phyloP scores from a whole-genome alignment of 2,888 invertebrate genomes.

The Eupithecia insigniata region DNA sequence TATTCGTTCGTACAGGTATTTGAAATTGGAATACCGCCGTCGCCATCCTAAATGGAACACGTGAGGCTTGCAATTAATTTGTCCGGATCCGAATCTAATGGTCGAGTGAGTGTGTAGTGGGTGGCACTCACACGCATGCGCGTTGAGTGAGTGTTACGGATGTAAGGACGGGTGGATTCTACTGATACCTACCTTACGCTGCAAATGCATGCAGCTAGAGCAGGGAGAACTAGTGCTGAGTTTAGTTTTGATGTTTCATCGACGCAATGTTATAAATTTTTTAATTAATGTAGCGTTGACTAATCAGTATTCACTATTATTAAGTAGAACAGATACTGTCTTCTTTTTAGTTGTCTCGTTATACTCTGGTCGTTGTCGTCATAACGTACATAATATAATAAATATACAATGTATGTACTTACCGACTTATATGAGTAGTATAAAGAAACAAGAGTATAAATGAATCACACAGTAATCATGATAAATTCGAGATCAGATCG shows the following conservation, averaged over 20 bases:
- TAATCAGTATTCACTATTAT: neutral
- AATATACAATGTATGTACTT: neutral
- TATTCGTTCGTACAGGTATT: slow-evolving; percentile 21
- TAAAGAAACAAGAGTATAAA: neutral
- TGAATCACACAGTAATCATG: neutral
- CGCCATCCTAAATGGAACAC: slow-evolving; percentile 16
- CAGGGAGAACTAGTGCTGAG: neutral
- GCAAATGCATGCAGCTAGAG: neutral
- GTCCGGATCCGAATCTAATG: slow-evolving; percentile 21
- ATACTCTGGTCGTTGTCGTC: neutral
- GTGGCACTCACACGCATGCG: slow-evolving; percentile 24
- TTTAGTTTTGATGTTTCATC: neutral
- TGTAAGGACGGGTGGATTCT: neutral
- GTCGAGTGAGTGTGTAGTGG: slow-evolving; percentile 8
- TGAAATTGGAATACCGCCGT: slow-evolving; percentile 8
- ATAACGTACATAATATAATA: no score
- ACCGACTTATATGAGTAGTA: no score
- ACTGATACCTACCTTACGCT: neutral
- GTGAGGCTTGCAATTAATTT: slow-evolving; percentile 38
- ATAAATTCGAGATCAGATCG: neutral
- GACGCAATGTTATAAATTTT: neutral
- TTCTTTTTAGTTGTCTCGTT: neutral
- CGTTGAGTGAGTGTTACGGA: neutral
- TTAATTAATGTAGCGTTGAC: no score
- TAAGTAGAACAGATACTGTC: neutral